Conservation (phyloP, 2,888 invertebrate species). For the Calameuta idolon region DNA sequence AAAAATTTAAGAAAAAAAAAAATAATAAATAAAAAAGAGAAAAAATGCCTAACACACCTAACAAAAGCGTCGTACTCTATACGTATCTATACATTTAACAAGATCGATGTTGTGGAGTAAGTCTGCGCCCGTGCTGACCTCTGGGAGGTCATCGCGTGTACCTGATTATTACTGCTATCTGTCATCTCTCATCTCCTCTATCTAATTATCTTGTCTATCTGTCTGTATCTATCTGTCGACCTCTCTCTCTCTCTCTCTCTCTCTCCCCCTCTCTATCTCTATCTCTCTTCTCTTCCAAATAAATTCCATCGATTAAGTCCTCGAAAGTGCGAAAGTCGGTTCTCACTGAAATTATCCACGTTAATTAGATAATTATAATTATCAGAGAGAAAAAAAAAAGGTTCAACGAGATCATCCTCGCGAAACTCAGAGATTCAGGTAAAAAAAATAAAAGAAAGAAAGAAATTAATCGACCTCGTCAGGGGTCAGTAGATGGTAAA, state of each 20-base stretch:
- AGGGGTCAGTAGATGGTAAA: background rate
- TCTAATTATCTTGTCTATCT: conserved; percentile 19
- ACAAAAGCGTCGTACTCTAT: background rate
- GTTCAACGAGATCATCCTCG: background rate
- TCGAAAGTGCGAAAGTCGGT: background rate
- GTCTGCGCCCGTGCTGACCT: background rate
- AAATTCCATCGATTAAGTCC: background rate
- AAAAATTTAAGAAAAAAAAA: background rate
- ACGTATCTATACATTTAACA: conserved; percentile 8
- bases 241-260: conserved; percentile 24
- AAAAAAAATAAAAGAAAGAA: background rate
- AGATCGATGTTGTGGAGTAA: conserved; percentile 8
- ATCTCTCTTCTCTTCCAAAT: conserved; percentile 3
- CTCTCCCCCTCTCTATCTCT: background rate
- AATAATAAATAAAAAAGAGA: too few species aligned
- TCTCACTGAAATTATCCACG: background rate
- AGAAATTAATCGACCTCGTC: background rate
- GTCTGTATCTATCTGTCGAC: conserved; percentile 29
- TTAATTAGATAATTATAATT: background rate
- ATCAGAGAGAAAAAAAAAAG: background rate
- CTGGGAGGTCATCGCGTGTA: background rate
- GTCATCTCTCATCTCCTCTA: conserved; percentile 28
- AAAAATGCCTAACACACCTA: background rate
- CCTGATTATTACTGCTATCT: background rate
- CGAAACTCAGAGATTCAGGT: background rate